Percentiles rank a stretch among this genome's conserved stretches.
These are phyloP conservation scores for Dusona sp. DNA, from an alignment of 2,888 invertebrate species.

Conservation along the genomic window DNA sequence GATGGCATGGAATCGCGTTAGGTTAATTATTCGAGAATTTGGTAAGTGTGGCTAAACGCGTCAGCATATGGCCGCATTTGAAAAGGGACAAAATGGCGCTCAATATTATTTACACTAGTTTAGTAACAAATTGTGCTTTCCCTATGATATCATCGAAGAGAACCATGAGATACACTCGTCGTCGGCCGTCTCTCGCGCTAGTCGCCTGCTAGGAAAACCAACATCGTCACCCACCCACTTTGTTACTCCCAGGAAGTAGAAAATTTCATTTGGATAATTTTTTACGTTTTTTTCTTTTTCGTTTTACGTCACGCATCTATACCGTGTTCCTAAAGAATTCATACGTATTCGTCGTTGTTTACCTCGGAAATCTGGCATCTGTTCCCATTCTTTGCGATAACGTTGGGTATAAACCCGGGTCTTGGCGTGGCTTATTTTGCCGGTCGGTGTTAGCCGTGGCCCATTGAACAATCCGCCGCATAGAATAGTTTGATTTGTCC, in stretches of 20 bases:
- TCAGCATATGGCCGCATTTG: neutral
- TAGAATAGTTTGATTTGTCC: slow-evolving; percentile 68
- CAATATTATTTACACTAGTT: slow-evolving; percentile 15
- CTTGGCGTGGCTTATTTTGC: slow-evolving; percentile 84
- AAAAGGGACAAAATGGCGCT: slow-evolving; percentile 20
- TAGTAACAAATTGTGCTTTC: slow-evolving; percentile 32
- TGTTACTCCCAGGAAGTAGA: neutral
- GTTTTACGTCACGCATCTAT: neutral
- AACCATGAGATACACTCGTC: neutral
- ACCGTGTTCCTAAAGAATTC: slow-evolving; percentile 11
- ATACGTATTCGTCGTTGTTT: slow-evolving; percentile 60
- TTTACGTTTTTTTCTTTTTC: neutral
- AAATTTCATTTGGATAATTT: neutral
- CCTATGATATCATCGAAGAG: neutral
- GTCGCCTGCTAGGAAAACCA: neutral
- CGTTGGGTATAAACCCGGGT: slow-evolving; percentile 86
- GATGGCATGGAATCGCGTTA: neutral
- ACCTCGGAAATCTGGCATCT: slow-evolving; percentile 87
- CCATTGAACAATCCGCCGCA: slow-evolving; percentile 65
- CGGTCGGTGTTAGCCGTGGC: slow-evolving; percentile 81
- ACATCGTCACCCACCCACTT: neutral
- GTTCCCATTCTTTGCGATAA: slow-evolving; percentile 87
- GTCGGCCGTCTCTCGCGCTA: neutral
- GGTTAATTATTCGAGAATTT: neutral
- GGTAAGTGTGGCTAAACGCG: neutral